Percentiles rank a stretch among this genome's conserved stretches.
These are phyloP conservation scores for Struthidea cinerea DNA, from an alignment of 2,113 vertebrate genomes.

Conservation along the genomic window DNA sequence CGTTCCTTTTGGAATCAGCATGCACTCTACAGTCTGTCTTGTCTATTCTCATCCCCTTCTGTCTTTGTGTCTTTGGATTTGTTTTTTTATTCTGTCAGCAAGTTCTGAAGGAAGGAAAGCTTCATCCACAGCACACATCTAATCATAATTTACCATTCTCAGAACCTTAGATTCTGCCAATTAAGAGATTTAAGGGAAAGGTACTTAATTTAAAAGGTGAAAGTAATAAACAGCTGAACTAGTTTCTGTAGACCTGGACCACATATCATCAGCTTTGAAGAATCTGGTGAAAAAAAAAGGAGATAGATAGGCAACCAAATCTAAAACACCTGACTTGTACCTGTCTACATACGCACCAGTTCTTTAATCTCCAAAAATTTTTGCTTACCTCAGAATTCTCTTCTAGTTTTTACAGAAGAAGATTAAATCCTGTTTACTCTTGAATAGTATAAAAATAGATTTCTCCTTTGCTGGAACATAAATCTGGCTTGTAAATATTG, in stretches of 20 bases:
- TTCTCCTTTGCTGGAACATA: neutral
- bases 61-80: neutral
- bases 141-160: neutral
- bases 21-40: neutral
- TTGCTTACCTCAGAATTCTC: neutral
- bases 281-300: neutral
- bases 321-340: neutral
- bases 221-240: neutral
- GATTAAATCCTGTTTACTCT: neutral
- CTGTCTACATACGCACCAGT: neutral
- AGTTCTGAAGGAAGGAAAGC: neutral
- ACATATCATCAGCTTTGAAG: neutral
- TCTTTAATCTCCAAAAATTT: neutral
- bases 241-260: neutral
- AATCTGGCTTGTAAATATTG: neutral
- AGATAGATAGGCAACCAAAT: neutral
- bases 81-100: neutral
- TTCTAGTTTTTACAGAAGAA: neutral
- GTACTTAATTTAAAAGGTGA: neutral
- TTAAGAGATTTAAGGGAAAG: neutral
- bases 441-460: neutral
- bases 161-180: neutral
- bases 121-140: neutral
- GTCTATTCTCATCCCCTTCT: neutral
- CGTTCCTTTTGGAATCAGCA: neutral